phyloP scores from a whole-genome alignment of 2,797 vertebrate species.

The Taeniopygia guttata region DNA sequence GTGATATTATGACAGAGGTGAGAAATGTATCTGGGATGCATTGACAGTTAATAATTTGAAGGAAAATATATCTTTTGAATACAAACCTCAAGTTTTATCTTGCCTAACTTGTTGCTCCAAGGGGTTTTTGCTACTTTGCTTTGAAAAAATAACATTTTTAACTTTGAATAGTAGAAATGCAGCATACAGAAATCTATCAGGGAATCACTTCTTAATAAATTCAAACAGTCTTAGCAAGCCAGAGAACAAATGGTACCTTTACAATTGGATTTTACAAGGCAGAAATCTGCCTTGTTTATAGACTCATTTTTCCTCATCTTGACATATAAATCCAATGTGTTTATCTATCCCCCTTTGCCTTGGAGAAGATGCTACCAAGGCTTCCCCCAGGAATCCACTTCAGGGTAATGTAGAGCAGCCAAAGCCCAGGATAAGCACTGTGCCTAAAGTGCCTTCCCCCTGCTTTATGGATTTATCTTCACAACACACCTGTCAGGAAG shows the following conservation, averaged over 20 bases:
- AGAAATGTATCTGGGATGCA: background rate
- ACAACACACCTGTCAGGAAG: background rate
- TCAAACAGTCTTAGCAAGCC: background rate
- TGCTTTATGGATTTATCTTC: background rate
- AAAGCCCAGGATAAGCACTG: background rate
- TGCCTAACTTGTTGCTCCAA: background rate
- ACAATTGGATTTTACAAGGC: background rate
- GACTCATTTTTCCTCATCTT: background rate
- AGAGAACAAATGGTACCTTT: background rate
- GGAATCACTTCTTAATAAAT: background rate
- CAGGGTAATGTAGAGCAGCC: background rate
- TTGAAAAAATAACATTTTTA: background rate
- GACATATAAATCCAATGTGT: background rate
- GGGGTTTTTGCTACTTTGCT: background rate
- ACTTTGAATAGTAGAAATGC: background rate
- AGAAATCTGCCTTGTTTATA: background rate
- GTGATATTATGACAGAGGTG: conserved; percentile 11
- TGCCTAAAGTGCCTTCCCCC: background rate
- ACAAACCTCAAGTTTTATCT: background rate
- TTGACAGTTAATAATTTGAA: background rate
- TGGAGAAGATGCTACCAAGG: background rate
- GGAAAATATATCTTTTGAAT: background rate
- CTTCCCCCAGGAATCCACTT: background rate
- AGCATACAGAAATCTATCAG: background rate
- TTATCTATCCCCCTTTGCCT: background rate